phyloP scores from a whole-genome alignment of 2,888 invertebrate species.

The Tyria jacobaeae region DNA sequence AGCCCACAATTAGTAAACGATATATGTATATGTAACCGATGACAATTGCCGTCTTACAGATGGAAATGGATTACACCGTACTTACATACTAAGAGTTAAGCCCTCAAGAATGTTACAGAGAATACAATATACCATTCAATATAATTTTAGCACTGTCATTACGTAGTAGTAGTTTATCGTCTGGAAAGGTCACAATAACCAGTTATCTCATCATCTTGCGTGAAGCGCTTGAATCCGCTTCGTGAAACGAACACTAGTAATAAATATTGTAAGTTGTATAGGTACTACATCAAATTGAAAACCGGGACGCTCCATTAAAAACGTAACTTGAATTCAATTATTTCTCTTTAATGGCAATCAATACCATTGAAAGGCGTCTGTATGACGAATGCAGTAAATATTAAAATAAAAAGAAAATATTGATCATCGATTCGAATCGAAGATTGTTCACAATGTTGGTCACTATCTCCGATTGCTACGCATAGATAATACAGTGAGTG shows the following conservation, averaged over 20 bases:
- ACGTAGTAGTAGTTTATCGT: neutral
- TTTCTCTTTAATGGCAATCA: neutral
- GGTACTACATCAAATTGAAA: neutral
- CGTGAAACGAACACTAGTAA: neutral
- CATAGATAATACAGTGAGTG: no score
- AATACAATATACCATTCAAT: neutral
- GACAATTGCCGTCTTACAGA: no score
- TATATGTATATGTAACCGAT: no score
- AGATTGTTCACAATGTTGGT: no score
- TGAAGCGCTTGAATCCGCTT: neutral
- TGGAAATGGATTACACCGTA: no score
- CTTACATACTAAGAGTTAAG: neutral
- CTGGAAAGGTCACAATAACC: conserved; percentile 7
- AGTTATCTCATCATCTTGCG: conserved; percentile 7
- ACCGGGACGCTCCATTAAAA: neutral
- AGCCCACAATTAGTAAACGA: no score
- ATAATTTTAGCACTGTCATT: conserved; percentile 6
- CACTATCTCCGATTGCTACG: no score
- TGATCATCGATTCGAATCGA: no score
- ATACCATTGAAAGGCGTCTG: no score
- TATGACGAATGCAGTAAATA: no score
- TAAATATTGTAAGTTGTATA: neutral
- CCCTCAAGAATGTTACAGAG: neutral
- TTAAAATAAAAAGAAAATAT: no score
- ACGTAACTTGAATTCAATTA: no score